Conservation (phyloP, 2,888 invertebrate genomes). For the Ennomos fuscantarius region DNA sequence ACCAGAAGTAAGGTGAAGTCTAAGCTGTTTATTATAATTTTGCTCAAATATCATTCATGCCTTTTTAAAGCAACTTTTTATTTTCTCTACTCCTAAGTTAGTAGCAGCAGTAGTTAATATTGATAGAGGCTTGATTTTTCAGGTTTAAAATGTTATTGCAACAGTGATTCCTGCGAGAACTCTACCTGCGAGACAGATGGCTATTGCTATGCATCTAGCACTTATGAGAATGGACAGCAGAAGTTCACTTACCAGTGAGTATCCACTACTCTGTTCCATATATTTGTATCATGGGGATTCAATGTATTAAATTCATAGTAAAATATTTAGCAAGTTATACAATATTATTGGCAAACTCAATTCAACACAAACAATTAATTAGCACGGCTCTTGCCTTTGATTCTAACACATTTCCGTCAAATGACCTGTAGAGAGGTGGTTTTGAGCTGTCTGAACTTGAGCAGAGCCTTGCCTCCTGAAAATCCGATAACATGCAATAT, state of each 20-base stretch:
- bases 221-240: conserved; percentile 85
- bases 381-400: conserved; percentile 35
- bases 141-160: conserved; percentile 95
- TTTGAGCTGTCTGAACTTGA: conserved; percentile 84
- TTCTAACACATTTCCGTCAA: conserved; percentile 68
- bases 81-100: no score
- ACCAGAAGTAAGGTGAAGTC: no score
- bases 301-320: conserved; percentile 25
- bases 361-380: conserved; percentile 63
- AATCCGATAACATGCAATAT: conserved; percentile 73
- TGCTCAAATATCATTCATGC: no score
- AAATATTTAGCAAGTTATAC: conserved; percentile 9
- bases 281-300: not conserved
- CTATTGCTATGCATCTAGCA: conserved; percentile 93
- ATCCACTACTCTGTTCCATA: conserved; percentile 28
- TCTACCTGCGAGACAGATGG: conserved; percentile 95
- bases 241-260: conserved; percentile 92
- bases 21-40: no score
- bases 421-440: conserved; percentile 74
- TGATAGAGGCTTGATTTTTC: conserved; percentile 31
- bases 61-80: no score
- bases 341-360: conserved; percentile 59
- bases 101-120: no score
- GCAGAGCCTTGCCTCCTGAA: conserved; percentile 84
- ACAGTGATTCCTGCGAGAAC: conserved; percentile 91